phyloP scores from a whole-genome alignment of 2,113 vertebrate genomes.

The Circaetus cinerascens region DNA sequence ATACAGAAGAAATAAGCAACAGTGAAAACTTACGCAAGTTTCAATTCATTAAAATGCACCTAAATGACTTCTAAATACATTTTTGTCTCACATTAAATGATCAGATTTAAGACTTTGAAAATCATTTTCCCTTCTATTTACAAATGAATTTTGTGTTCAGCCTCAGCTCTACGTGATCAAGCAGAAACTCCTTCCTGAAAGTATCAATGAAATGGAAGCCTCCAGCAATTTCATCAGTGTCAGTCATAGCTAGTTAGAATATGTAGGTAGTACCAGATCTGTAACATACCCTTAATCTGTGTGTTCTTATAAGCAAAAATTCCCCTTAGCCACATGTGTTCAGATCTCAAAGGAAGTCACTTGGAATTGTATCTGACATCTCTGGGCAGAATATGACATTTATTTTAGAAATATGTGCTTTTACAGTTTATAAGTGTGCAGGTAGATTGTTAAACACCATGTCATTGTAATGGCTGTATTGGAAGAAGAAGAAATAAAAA shows the following conservation, averaged over 20 bases:
- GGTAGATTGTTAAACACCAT: neutral
- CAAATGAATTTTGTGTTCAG: neutral
- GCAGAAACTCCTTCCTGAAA: neutral
- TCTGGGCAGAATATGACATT: neutral
- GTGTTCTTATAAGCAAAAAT: neutral
- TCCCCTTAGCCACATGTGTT: neutral
- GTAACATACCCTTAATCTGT: neutral
- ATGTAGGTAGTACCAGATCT: neutral
- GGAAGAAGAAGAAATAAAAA: neutral
- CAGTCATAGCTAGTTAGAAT: neutral
- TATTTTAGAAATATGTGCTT: neutral
- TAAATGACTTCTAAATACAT: neutral
- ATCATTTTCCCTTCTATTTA: neutral
- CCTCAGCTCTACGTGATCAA: neutral
- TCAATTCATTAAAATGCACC: neutral
- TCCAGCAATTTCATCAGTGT: neutral
- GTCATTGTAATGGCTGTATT: neutral
- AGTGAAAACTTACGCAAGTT: neutral
- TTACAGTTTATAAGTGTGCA: neutral
- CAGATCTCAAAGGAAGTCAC: neutral
- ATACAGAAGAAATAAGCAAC: neutral
- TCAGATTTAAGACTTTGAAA: neutral
- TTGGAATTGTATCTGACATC: neutral
- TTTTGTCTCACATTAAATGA: neutral
- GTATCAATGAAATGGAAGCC: neutral